These are phyloP conservation scores for Bursaphelenchus mucronatus DNA, from an alignment of 1,140 invertebrate species.

Conservation along the genomic window DNA sequence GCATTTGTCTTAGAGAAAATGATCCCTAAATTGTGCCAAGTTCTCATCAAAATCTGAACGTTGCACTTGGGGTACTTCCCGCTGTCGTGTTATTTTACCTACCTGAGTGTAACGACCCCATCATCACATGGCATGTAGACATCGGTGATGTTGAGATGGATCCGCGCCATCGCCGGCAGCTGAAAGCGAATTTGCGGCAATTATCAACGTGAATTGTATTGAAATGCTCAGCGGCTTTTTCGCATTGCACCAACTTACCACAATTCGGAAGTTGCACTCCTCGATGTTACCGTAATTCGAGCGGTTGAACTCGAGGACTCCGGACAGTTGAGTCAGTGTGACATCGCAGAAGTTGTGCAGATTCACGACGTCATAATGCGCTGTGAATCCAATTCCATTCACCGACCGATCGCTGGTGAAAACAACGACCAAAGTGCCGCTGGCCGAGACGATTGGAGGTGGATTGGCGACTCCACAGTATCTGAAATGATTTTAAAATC, in stretches of 20 bases:
- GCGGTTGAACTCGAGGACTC: conserved; percentile 43
- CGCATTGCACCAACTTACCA: conserved; percentile 27
- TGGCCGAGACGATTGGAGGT: conserved; percentile 50
- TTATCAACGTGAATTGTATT: not conserved
- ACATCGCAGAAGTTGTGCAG: conserved; percentile 51
- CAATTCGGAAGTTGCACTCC: conserved; percentile 47
- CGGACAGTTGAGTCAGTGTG: conserved; percentile 38
- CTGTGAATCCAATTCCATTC: conserved; percentile 61
- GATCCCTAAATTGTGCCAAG: too few relatives aligned
- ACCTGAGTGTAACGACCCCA: conserved; percentile 41
- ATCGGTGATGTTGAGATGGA: conserved; percentile 42
- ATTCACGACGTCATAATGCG: conserved; percentile 55
- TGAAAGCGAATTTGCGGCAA: conserved; percentile 27
- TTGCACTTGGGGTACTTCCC: too few relatives aligned
- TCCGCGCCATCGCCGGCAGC: conserved; percentile 41
- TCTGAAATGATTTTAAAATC: conserved; percentile 37
- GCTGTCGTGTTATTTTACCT: not conserved
- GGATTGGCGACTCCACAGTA: conserved; percentile 52
- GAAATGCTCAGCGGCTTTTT: not conserved
- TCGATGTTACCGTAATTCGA: conserved; percentile 27
- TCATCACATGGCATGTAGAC: conserved; percentile 44
- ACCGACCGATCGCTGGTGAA: conserved; percentile 61
- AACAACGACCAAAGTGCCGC: conserved; percentile 61
- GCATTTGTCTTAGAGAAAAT: too few relatives aligned
- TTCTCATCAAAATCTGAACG: too few relatives aligned